Base-by-base conservation (phyloP, 2,113 vertebrate species). In the Rhodinocichla rosea region DNA sequence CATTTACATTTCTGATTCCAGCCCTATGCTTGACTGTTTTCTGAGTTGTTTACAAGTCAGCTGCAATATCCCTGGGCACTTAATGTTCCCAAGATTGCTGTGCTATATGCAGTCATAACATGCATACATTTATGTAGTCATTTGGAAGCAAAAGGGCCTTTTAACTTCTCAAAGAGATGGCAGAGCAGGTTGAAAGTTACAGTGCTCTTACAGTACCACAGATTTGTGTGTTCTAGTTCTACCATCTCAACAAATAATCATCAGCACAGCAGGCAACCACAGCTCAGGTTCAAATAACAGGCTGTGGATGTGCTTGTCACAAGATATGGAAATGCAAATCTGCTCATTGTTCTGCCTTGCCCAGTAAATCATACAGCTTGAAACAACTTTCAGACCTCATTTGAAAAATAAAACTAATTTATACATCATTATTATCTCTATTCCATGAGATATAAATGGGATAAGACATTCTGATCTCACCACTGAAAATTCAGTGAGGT, bases 31-130 rank as follows among this genome's bases (percentile, higher is more conserved):
- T 76, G 49, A 69, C 56, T 75, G 68, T 84, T 91, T 89, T 75
- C 73, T 5, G 30, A 89, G 74, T 62, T 96, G 89, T 95, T 96
- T 91, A 96, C 87, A 92, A 80, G 70, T 83, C 84, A 94, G 50
- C 67, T 76, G 50, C 67, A 73, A 69, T 80, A 92, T 76, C 87
- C 67, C 35, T 15, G 5, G 93, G 94, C 87, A 87, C 63, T 85
- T 77, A 28, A 30, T 70, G 91, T 85, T 96, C 91, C 87, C 1
- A 27, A 94, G 65, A 92, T 42, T 65, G 59, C 63, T 82, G n/a
- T 33, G 42, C 47, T 28, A 40, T 53, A 62, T 18, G 37, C 50
- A 83, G 6, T 83, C 62, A 77, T n/a, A 89, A 82, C 35, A 79
- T 4, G 7, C 35, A 88, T 47, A 76, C 7, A 88, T 90, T 92